A percentile compares a stretch with the other conserved stretches of the same genome.
phyloP scores from a whole-genome alignment of 2,113 vertebrate genomes.

The Myanophis thanlyinensis region DNA sequence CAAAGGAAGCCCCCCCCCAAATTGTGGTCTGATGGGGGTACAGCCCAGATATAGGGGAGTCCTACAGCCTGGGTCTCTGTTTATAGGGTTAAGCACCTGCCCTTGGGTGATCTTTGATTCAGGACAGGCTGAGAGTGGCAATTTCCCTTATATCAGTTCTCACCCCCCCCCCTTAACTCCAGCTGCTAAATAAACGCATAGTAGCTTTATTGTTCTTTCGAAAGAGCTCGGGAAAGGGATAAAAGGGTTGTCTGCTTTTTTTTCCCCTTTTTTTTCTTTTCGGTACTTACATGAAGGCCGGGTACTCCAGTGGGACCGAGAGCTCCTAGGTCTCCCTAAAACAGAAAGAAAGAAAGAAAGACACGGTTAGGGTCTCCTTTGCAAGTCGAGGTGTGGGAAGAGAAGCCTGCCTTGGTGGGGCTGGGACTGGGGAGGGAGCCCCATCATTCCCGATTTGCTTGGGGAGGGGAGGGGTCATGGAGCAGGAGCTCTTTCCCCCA shows the following conservation, averaged over 20 bases:
- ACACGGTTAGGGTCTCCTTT: slow-evolving; percentile 59
- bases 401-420: slow-evolving; percentile 70
- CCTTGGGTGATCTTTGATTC: neutral
- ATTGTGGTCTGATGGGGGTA: neutral
- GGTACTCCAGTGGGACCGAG: slow-evolving; percentile 92
- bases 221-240: slow-evolving; percentile 1
- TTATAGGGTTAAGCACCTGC: neutral
- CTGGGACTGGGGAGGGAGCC: slow-evolving; percentile 16
- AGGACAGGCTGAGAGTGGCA: neutral
- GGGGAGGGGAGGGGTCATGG: neutral
- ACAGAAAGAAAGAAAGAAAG: slow-evolving; percentile 68
- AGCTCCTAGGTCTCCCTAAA: slow-evolving; percentile 89
- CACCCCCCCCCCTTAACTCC: no score
- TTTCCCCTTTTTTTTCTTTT: no score
- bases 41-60: neutral
- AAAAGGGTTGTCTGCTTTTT: neutral
- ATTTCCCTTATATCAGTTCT: no score
- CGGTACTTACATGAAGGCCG: slow-evolving; percentile 93
- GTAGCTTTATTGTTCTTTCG: neutral
- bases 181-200: neutral
- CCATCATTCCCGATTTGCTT: neutral
- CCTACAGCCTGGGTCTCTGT: neutral
- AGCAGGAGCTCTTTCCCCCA: slow-evolving; percentile 29
- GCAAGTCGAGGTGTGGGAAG: slow-evolving; percentile 66
- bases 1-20: neutral